Evolutionary conservation across 2,888 invertebrate species (phyloP), one percentile per base, ranked within the genome.

Genomic region (Rhagonycha lutea): DNA sequence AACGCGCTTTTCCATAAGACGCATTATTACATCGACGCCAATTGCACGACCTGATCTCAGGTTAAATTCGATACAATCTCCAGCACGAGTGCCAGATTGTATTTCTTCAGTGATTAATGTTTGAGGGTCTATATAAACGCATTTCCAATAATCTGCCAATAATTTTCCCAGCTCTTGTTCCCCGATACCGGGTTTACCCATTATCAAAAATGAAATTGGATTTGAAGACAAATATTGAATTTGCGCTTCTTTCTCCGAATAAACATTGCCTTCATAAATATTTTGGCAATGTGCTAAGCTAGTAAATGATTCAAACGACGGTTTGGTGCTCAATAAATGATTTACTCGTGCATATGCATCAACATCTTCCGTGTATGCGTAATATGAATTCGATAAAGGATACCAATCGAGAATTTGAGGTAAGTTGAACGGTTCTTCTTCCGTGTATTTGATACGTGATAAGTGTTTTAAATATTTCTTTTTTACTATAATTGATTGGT

Each of bases 121-220:
- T 84, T 87, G 87, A 0, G 92, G 92, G 77, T 91, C 90, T 28
- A 93, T 86, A 80, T 92, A 90, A 61, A 91, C 84, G 81, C 92
- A 91, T 24, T 90, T 89, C 82, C 90, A 89, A 81, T 90, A 88
- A 71, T 91, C 89, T 0, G 92, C 89, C 63, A 93, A 82, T 68
- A 88, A 84, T 86, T 90, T 89, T 9, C 91, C 92, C 9, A 93
- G 84, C 73, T 87, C 85, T 75, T 87, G 87, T 68, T 89, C 87
- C 28, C 90, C 90, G 24, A 90, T 83, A 3, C 90, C 91, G 1
- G 91, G 91, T 87, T 93, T 92, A 0, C 92, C 90, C 26, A 92
- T 82, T 78, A 93, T 89, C 61, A 91, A 82, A 82, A 91, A 92
- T 69, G 89, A 90, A 9, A 89, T 88, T 9, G 93, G 92, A 74